Percentiles rank a stretch among this genome's conserved stretches.
Evolutionary conservation across 2,888 invertebrate genomes (phyloP).

Genomic region (Dicranocentrus wangi): DNA sequence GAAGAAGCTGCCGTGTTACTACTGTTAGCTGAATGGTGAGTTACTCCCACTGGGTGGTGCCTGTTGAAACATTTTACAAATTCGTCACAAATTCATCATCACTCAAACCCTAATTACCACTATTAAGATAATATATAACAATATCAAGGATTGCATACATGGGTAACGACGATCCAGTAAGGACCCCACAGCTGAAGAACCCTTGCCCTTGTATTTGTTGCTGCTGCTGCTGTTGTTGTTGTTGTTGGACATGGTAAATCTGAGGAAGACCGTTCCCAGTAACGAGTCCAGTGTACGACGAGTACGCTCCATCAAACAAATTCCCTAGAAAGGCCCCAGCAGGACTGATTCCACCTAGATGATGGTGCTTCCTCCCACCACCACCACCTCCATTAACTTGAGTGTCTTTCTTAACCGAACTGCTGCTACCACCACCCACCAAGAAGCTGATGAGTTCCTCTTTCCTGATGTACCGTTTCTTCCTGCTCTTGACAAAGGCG

Average conservation of each 20-base stretch:
- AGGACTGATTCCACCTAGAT: background rate
- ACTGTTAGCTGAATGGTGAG: no score
- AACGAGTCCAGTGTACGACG: background rate
- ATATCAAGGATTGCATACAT: no score
- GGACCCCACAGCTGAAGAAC: no score
- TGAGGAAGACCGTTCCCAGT: background rate
- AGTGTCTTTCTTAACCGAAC: background rate
- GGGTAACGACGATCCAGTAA: no score
- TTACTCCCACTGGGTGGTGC: no score
- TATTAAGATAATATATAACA: no score
- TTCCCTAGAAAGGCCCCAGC: background rate
- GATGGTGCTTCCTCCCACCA: conserved; percentile 21
- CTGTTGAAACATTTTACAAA: no score
- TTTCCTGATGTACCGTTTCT: conserved; percentile 51
- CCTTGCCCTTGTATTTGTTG: background rate
- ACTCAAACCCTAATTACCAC: no score
- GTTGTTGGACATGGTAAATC: conserved; percentile 8
- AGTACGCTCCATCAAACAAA: conserved; percentile 13
- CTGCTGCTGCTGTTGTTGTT: conserved; percentile 3
- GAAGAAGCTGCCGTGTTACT: no score
- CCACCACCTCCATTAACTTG: background rate
- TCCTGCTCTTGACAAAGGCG: conserved; percentile 63
- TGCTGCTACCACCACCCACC: conserved; percentile 22
- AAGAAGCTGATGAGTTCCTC: conserved; percentile 55
- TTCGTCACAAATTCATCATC: no score